Base-by-base conservation (phyloP, 2,888 invertebrate genomes). In the Harmothoe impar region DNA sequence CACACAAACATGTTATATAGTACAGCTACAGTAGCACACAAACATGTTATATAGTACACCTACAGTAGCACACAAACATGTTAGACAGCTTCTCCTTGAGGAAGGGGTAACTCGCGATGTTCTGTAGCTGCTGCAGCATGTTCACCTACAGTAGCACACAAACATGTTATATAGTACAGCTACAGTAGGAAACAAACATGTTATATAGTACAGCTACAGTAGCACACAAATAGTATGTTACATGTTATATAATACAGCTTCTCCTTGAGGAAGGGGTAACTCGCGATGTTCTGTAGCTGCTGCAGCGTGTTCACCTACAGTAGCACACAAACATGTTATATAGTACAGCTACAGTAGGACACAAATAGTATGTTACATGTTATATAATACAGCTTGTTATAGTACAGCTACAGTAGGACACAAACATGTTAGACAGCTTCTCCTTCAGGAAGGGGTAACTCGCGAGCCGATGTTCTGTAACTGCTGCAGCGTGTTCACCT, bases 61-160 rank as follows among this genome's bases (percentile, higher is more conserved):
- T n/a, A n/a, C n/a, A n/a, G n/a, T n/a, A n/a, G n/a, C n/a, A n/a
- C n/a, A n/a, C n/a, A n/a, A n/a, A n/a, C n/a, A n/a, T n/a, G 78
- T 97, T 97, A 95, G 98, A 97, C 25, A 99, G 96, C 0, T 98
- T 97, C 92, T 97, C 97, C 94, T 98, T 98, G 62, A 99, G 96
- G 96, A 99, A 98, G 72, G 98, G 98, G 95, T 99, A 98, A 23
- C 98, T 98, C 0, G 98, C 98, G 85, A 99, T 97, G 95, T 99
- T 98, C 95, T 98, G 98, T 92, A 99, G 96, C 96, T 99, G 99
- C 95, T 98, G 98, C 68, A 99, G 96, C 10, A 98, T 98, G 94
- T 99, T 98, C 10, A 98, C 97, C 97, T 98, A 95, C 91, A 96
- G 3, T 15, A 52, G 54, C n/a, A n/a, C n/a, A n/a, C 17, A 25